Conservation (phyloP, 2,113 vertebrate species). For the Lepus timidus region DNA sequence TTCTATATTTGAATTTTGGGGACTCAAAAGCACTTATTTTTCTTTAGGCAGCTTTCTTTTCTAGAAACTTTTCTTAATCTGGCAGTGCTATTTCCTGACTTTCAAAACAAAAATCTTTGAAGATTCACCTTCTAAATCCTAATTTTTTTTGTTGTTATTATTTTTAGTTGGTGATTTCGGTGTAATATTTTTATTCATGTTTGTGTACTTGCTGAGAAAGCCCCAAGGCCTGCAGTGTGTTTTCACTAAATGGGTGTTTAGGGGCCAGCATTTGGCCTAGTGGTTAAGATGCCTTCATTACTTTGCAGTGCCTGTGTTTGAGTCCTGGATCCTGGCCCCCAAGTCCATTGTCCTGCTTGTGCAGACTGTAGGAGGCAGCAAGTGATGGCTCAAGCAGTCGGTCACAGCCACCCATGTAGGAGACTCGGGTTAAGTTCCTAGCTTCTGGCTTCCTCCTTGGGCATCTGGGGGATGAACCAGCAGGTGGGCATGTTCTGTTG, state of each 20-base stretch:
- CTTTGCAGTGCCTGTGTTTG: too few species aligned
- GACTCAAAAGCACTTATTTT: conserved; percentile 38
- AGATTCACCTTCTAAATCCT: conserved; percentile 43
- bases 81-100: conserved; percentile 54
- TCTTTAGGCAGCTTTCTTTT: conserved; percentile 24
- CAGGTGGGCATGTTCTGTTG: too few species aligned
- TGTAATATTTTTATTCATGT: conserved; percentile 47
- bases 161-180: conserved; percentile 28
- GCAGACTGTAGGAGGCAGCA: too few species aligned
- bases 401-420: too few species aligned
- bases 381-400: too few species aligned
- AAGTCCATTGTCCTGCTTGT: too few species aligned
- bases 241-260: conserved; percentile 42
- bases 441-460: too few species aligned
- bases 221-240: not conserved
- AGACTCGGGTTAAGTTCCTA: too few species aligned
- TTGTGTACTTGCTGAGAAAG: conserved; percentile 6
- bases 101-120: conserved; percentile 49
- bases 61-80: conserved; percentile 57
- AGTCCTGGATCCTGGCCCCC: too few species aligned
- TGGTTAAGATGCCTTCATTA: too few species aligned
- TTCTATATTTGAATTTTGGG: conserved; percentile 53
- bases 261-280: too few species aligned
- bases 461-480: too few species aligned
- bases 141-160: conserved; percentile 23